Evolutionary conservation across 2,888 invertebrate genomes (phyloP), one percentile per base, ranked within the genome.

Genomic region (Syritta pipiens): DNA sequence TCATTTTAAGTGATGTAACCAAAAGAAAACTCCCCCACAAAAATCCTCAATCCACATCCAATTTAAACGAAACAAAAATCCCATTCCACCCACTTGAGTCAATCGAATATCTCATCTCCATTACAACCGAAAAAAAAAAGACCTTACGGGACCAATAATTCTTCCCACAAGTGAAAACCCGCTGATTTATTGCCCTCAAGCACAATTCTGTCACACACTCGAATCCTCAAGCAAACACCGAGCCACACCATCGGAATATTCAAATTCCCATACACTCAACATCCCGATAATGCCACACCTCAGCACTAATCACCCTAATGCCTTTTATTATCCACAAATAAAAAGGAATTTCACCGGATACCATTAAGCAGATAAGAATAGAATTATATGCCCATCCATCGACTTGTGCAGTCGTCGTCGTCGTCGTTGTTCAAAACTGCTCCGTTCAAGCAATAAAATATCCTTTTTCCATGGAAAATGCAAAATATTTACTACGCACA

Each of bases 241-340:
- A 35, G n/a, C n/a, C n/a, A n/a, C n/a, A n/a, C n/a, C n/a, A n/a
- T n/a, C n/a, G n/a, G n/a, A n/a, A n/a, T n/a, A n/a, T n/a, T n/a
- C n/a, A n/a, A n/a, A n/a, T n/a, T n/a, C n/a, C n/a, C n/a, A n/a
- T n/a, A n/a, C n/a, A n/a, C 19, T 14, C 10, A 2, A 20, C 20
- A 37, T 30, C 37, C 48, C 48, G 40, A 68, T 40, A 59, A 40
- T 42, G 32, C 59, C 68, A 69, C 68, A 69, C 68, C 59, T 69
- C 49, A 59, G 12, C 59, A 59, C 59, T 69, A 59, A 69, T 69
- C 68, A 69, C 59, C 59, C 26, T 69, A 69, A 69, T 69, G 68
- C 68, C 68, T 59, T 59, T 69, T 69, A 69, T 59, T 69, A 60
- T 60, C 68, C 59, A 60, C 49, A 69, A 60, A 68, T 51, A 59